Evolutionary conservation across 2,888 invertebrate species (phyloP), one percentile per base, ranked within the genome.

Genomic region (Agonum fuliginosum): DNA sequence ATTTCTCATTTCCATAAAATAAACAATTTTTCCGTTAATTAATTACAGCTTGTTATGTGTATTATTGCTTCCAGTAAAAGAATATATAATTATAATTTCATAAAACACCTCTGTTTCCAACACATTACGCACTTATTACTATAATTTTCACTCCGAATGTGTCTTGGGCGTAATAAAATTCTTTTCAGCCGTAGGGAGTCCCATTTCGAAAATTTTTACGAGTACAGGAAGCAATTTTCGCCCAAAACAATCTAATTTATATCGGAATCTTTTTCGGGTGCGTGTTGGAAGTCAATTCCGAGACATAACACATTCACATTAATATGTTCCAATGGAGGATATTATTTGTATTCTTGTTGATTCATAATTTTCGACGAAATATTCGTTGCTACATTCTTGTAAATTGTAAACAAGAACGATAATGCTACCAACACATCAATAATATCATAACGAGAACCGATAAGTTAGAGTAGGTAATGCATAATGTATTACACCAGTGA

Each of bases 271-370:
- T 62, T 62, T 30, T 14, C 12, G 8, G n/a, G 27, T 62, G 58
- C 58, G 58, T 62, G 58, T 17, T 8, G 4, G 12, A 1, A 30
- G n/a, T 30, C 34, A 27, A 62, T 62, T 62, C 17, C 27, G 12
- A 62, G 12, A 17, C 20, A 27, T 62, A 30, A 30, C 30, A 30
- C 58, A 62, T 27, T 62, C 58, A 62, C 17, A 62, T 17, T 62
- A 62, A 62, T 62, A 17, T 62, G 30, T 62, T 30, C 41, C 41
- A 65, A 34, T 34, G 3, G 19, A 65, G 20, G 41, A 67, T 65
- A 67, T 24, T 54, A 54, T 67, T 67, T 43, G 22, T 67, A 67
- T 19, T 41, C 37, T 37, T 65, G 65, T 65, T 65, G 65, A 65
- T 65, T 65, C 65, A 67, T 43, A 37, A 41, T 41, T 67, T 41